A percentile compares a stretch with the other conserved stretches of the same genome.
These are phyloP conservation scores for Chloroceryle inda DNA, from an alignment of 2,797 vertebrate genomes.

Conservation along the genomic window DNA sequence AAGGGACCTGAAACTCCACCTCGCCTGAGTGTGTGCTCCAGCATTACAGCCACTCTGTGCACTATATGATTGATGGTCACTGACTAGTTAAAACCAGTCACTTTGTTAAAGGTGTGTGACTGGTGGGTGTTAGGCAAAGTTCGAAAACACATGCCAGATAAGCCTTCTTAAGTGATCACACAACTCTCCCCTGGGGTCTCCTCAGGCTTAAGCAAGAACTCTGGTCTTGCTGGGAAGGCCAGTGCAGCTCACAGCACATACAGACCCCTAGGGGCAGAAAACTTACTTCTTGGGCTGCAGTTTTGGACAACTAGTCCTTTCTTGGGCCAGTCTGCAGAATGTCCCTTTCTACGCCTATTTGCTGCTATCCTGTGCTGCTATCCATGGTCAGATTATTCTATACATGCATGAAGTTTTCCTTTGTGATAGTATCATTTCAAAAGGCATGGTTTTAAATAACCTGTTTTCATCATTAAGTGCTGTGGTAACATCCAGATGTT, in stretches of 20 bases:
- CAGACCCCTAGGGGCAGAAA: background rate
- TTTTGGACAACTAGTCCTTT: background rate
- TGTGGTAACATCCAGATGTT: background rate
- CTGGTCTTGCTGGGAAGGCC: too few relatives aligned
- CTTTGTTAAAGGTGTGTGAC: background rate
- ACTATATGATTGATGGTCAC: fast-evolving
- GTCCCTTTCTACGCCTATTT: background rate
- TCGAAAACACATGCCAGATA: background rate
- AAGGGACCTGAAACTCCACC: background rate
- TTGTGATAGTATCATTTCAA: background rate
- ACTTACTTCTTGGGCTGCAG: background rate
- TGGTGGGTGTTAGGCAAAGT: background rate
- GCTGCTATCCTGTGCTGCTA: background rate
- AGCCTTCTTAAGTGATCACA: background rate
- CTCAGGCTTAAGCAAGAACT: background rate
- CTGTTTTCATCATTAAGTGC: fast-evolving
- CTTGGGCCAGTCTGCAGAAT: background rate
- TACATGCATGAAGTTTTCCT: background rate
- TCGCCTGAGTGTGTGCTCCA: fast-evolving
- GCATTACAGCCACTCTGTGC: fast-evolving
- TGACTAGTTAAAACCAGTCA: fast-evolving
- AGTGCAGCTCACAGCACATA: fast-evolving
- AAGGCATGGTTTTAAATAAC: background rate
- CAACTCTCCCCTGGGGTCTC: too few relatives aligned
- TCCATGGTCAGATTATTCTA: background rate